phyloP scores from a whole-genome alignment of 2,888 invertebrate genomes.

The Altica lythri region DNA sequence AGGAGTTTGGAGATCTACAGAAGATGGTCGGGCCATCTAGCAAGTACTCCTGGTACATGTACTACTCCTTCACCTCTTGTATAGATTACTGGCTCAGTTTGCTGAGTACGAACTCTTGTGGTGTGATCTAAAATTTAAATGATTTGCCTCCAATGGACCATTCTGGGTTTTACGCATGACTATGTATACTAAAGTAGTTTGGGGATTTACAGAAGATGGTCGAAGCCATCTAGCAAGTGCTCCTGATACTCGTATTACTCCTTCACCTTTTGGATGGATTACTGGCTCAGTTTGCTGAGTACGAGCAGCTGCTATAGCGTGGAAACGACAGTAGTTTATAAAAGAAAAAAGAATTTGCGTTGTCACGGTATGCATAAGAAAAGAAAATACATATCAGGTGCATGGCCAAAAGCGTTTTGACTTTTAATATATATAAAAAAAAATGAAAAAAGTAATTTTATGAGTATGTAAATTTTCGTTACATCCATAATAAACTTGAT shows the following conservation, averaged over 20 bases:
- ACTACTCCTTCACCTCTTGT: constrained; percentile 72
- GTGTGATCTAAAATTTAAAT: constrained; percentile 69
- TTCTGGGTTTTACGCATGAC: constrained; percentile 69
- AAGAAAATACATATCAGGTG: too few relatives aligned
- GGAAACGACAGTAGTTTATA: constrained; percentile 72
- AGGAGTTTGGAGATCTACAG: constrained; percentile 62
- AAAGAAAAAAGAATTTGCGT: too few relatives aligned
- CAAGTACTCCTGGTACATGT: constrained; percentile 66
- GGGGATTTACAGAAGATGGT: constrained; percentile 62
- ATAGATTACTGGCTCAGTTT: constrained; percentile 71
- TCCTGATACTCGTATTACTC: constrained; percentile 67
- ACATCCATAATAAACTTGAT: too few relatives aligned
- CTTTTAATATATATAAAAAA: too few relatives aligned
- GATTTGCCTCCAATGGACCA: constrained; percentile 69
- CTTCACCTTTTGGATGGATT: constrained; percentile 72
- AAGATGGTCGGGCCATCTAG: constrained; percentile 68
- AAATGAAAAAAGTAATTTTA: too few relatives aligned
- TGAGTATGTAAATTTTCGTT: too few relatives aligned
- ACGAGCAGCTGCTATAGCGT: constrained; percentile 64
- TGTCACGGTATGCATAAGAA: too few relatives aligned
- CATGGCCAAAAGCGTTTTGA: too few relatives aligned
- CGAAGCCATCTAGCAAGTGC: constrained; percentile 70
- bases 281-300: constrained; percentile 71
- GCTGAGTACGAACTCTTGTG: constrained; percentile 66
- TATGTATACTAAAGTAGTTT: constrained; percentile 69